Percentiles rank a stretch among this genome's conserved stretches.
phyloP scores from a whole-genome alignment of 2,888 invertebrate genomes.

The Drosophila yooni region DNA sequence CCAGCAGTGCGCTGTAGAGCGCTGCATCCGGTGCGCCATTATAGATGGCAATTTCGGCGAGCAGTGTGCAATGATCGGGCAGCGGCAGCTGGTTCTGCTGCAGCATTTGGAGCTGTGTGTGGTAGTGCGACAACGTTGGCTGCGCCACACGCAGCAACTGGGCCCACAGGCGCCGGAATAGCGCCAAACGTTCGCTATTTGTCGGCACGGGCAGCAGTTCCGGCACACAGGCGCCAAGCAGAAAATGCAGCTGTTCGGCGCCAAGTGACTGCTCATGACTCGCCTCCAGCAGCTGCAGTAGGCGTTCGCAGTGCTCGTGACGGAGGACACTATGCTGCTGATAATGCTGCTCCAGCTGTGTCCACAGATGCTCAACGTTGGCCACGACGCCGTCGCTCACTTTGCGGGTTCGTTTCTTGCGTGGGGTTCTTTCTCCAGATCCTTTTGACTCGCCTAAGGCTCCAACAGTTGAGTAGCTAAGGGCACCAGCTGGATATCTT shows the following conservation, averaged over 20 bases:
- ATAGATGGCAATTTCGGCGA: slow-evolving; percentile 84
- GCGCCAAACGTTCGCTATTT: slow-evolving; percentile 84
- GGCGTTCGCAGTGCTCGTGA: slow-evolving; percentile 59
- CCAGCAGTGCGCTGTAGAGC: slow-evolving; percentile 87
- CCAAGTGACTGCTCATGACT: slow-evolving; percentile 21
- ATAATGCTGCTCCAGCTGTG: slow-evolving; percentile 67
- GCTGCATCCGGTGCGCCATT: slow-evolving; percentile 69
- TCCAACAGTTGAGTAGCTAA: slow-evolving; percentile 25
- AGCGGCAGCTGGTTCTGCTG: slow-evolving; percentile 87
- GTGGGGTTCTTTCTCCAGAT: neutral
- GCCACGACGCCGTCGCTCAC: neutral
- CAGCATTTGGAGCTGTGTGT: slow-evolving; percentile 87
- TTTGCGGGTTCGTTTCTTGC: slow-evolving; percentile 23
- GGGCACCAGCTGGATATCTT: neutral
- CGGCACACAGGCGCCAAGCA: slow-evolving; percentile 86
- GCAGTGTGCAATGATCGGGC: slow-evolving; percentile 64
- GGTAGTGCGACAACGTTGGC: slow-evolving; percentile 83
- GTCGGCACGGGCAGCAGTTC: slow-evolving; percentile 86
- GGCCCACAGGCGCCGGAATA: slow-evolving; percentile 87
- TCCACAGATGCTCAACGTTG: slow-evolving; percentile 54
- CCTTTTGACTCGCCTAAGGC: neutral
- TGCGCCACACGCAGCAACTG: slow-evolving; percentile 83
- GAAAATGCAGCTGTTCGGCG: slow-evolving; percentile 72
- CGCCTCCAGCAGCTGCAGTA: slow-evolving; percentile 62
- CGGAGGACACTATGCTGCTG: slow-evolving; percentile 63